Conservation (phyloP, 2,888 invertebrate species). For the Tiphia femorata region DNA sequence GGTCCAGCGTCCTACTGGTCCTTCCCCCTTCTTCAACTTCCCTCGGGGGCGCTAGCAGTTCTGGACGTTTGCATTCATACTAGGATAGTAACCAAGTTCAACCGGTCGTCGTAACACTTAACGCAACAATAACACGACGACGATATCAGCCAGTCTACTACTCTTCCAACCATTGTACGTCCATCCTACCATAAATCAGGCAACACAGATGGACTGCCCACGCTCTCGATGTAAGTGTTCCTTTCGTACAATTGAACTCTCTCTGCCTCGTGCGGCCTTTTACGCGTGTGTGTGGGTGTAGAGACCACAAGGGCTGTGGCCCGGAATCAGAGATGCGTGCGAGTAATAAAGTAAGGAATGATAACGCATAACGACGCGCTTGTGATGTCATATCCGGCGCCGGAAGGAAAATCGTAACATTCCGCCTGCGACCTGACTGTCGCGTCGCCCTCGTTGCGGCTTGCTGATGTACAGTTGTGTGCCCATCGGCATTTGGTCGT, state of each 20-base stretch:
- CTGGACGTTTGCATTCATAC: constrained; percentile 10
- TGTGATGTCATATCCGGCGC: constrained; percentile 19
- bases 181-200: constrained; percentile 46
- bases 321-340: constrained; percentile 26
- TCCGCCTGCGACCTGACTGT: background rate
- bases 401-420: constrained; percentile 1
- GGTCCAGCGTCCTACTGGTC: too few species aligned
- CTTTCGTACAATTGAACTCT: constrained; percentile 11
- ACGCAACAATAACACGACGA: constrained; percentile 37
- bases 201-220: constrained; percentile 18
- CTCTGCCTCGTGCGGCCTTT: too few species aligned
- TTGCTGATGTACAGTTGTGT: background rate
- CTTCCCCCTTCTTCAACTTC: too few species aligned
- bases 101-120: constrained; percentile 36
- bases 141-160: constrained; percentile 17
- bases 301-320: background rate
- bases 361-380: constrained; percentile 22
- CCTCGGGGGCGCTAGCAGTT: too few species aligned
- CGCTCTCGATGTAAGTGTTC: constrained; percentile 16
- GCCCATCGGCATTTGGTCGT: background rate
- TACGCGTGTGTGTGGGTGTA: constrained; percentile 11
- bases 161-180: constrained; percentile 32
- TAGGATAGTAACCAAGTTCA: constrained; percentile 23
- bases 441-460: too few species aligned
- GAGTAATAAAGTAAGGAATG: constrained; percentile 45